Percentiles rank a stretch among this genome's conserved stretches.
These are phyloP conservation scores for Plagiodera versicolora DNA, from an alignment of 2,888 invertebrate species.

Conservation along the genomic window DNA sequence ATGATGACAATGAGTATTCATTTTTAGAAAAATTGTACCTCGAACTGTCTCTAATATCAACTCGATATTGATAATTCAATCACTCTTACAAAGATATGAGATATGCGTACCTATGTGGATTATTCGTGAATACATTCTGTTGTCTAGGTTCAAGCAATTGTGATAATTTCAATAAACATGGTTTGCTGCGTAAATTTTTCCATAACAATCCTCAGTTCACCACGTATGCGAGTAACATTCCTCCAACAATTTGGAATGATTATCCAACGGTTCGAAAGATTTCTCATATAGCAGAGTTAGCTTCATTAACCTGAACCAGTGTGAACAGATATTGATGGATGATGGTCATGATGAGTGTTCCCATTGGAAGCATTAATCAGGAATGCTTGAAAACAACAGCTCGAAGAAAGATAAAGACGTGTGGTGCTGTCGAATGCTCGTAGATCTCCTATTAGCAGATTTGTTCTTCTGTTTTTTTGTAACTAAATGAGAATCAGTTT, in stretches of 20 bases:
- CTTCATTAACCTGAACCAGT: constrained; percentile 44
- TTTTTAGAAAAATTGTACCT: too few species aligned
- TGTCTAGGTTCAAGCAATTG: too few species aligned
- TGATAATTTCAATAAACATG: too few species aligned
- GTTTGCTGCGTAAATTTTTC: too few species aligned
- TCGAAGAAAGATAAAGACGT: constrained; percentile 22
- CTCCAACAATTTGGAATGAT: not conserved
- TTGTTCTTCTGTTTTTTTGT: constrained; percentile 2
- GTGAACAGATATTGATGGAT: constrained; percentile 46
- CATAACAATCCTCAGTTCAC: too few species aligned
- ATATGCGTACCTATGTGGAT: too few species aligned
- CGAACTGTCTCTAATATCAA: too few species aligned
- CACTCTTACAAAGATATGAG: too few species aligned
- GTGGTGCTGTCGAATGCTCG: constrained; percentile 19
- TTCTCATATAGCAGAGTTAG: constrained; percentile 20
- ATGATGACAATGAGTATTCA: too few species aligned
- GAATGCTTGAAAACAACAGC: constrained; percentile 31
- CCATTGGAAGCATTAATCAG: constrained; percentile 43
- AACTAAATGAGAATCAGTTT: not conserved
- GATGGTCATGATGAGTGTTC: constrained; percentile 49
- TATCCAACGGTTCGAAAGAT: constrained; percentile 14
- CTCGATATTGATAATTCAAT: too few species aligned
- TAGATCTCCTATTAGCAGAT: constrained; percentile 13
- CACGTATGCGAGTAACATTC: too few species aligned
- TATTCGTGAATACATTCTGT: too few species aligned